Evolutionary conservation across 2,888 invertebrate genomes (phyloP), one percentile per base, ranked within the genome.

Genomic region (Serrognathus titanus): DNA sequence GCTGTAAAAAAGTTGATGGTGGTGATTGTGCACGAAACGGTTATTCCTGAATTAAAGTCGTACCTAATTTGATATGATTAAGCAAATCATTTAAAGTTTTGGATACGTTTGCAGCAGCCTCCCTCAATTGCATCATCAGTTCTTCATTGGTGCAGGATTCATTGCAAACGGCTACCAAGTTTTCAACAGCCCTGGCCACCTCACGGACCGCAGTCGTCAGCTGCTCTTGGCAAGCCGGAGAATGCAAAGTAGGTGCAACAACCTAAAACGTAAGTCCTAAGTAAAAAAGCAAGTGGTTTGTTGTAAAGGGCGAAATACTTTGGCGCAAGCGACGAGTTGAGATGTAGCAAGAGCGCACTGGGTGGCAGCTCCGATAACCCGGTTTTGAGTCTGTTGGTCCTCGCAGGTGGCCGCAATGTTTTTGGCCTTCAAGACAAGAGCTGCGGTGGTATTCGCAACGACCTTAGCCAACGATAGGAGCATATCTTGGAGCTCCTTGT

Each of bases 401-500:
- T 86, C 85, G 71, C 91, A 91, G 64, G 92, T 92, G 1, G 93
- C 92, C 0, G 98, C 97, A 61, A 98, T 96, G 69, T 93, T 92
- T 81, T 98, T 97, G 0, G 98, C 97, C 73, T 94, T 93, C 53
- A 98, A 82, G 1, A 99, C 98, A 51, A 99, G 79, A 1, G 94
- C 93, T 0, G 99, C 98, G 0, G 99, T 97, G 2, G 97, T 94
- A 75, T 97, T 99, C 41, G 99, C 99, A 35, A 99, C 98, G 0
- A 93, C 94, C 79, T 98, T 98, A 5, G 98, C 98, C 64, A 97
- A 81, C 0, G 93, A 91, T 20, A 99, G 81, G 0, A 99, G 84
- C 79, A 94, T 90, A 67, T 99, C 98, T 79, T 88, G 80, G 1
- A 92, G 82, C 68, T 93, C 93, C 66, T 89, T 87, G 75, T 88